Conservation (phyloP, 2,888 invertebrate species). For the Hyalella azteca region DNA sequence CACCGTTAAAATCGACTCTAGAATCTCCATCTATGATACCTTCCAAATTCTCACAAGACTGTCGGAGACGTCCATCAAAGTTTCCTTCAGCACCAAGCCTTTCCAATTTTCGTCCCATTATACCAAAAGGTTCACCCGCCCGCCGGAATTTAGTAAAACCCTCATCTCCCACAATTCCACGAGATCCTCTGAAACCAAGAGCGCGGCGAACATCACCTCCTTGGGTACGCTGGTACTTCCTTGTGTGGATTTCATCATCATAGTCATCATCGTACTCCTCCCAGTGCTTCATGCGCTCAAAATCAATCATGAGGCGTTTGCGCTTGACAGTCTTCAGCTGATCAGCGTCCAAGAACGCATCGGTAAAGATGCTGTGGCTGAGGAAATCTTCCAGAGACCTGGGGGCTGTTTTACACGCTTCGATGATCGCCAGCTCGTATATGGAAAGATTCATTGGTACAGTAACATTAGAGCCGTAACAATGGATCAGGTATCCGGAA, state of each 20-base stretch:
- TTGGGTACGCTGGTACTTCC: background rate
- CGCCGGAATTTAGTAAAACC: background rate
- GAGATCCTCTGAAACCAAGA: no score
- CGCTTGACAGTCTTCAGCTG: background rate
- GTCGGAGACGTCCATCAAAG: no score
- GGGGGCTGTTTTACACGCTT: background rate
- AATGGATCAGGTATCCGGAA: no score
- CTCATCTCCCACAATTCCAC: no score
- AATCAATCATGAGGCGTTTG: conserved; percentile 17
- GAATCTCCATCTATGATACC: no score
- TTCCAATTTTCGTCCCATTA: no score
- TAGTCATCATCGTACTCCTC: conserved; percentile 18
- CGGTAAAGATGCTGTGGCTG: background rate
- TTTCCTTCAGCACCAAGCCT: no score
- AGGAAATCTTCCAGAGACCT: background rate
- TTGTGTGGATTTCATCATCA: background rate
- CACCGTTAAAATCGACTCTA: no score
- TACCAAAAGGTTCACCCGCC: no score
- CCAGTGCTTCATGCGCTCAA: background rate
- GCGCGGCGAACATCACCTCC: no score
- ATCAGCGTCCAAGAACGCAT: background rate
- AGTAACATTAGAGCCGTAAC: no score
- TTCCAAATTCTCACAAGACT: no score
- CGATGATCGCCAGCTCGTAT: conserved; percentile 1
- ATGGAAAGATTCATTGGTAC: background rate